Evolutionary conservation across 2,797 vertebrate genomes (phyloP), one percentile per base, ranked within the genome.

Genomic region (Diglossa cyanea): DNA sequence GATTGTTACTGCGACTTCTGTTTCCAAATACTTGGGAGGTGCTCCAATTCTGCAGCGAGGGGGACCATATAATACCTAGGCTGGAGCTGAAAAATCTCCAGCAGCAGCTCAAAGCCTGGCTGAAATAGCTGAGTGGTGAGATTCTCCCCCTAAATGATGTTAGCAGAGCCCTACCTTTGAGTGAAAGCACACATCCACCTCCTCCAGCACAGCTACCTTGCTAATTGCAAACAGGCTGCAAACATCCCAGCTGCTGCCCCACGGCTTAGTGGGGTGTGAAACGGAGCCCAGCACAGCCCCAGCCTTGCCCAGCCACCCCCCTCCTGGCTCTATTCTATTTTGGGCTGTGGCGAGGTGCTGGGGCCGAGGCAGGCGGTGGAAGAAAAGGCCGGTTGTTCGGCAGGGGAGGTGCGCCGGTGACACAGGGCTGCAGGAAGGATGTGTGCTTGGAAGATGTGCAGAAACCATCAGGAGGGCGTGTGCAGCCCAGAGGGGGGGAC

Each of bases 21-120:
- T 95, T 96, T 95, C 91, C 92, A 94, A 91, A 86, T 90, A 20
- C 70, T 94, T 93, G 95, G 91, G 89, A 96, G 94, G 79, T 86
- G 73, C 73, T 94, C 89, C 58, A 88, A 53, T 70, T 62, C 66
- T 91, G 48, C 79, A 78, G 91, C 31, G 17, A 60, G 30, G 37
- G 66, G 75, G 58, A 54, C 92, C 66, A 4, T 51, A 75, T 72
- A 81, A 95, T 90, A 83, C 87, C 73, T 86, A 89, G 54, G 8
- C 40, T 53, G 13, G 31, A 67, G 57, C 91, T 96, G 72, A 83
- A 72, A 78, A 55, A 53, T 40, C 68, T 94, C 85, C 73, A 81
- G 11, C 44, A 93, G 73, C 70, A 78, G 84, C 79, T 67, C 72
- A 23, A 50, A 83, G 75, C 31, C 47, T 65, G 4, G 2, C 62